Conservation (phyloP, 2,113 vertebrate genomes). For the Mystacornis crossleyi region DNA sequence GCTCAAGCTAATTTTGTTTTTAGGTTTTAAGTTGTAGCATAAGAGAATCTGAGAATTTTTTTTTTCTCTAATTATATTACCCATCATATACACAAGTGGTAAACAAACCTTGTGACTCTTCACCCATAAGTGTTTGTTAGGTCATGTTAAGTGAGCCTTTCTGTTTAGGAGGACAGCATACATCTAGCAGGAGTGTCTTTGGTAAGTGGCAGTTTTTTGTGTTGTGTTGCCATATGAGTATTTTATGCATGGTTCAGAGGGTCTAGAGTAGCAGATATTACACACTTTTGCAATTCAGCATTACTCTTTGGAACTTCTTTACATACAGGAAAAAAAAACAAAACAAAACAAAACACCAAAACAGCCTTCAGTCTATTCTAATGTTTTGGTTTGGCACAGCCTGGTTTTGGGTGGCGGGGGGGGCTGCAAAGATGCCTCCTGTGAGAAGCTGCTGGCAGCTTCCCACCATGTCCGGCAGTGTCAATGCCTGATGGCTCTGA, state of each 20-base stretch:
- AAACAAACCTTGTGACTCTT: neutral
- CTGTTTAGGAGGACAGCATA: neutral
- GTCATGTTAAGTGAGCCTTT: neutral
- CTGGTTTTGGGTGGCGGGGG: too few species aligned
- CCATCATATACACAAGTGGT: neutral
- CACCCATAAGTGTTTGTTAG: neutral
- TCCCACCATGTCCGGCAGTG: too few species aligned
- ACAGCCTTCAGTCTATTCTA: neutral
- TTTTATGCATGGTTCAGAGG: neutral
- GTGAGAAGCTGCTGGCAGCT: too few species aligned
- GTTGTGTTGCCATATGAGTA: neutral
- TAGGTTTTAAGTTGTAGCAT: neutral
- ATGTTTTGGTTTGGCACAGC: too few species aligned
- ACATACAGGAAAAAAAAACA: neutral
- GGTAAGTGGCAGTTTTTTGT: neutral
- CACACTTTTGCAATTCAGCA: neutral
- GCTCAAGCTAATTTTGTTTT: neutral
- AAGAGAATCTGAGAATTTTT: neutral
- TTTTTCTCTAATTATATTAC: neutral
- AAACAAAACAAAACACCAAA: neutral
- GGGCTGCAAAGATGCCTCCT: too few species aligned
- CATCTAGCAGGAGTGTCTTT: neutral
- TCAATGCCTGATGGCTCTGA: too few species aligned
- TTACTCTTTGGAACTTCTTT: neutral
- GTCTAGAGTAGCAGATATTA: neutral